Evolutionary conservation across 2,113 vertebrate species (phyloP).

Genomic region (Struthidea cinerea): DNA sequence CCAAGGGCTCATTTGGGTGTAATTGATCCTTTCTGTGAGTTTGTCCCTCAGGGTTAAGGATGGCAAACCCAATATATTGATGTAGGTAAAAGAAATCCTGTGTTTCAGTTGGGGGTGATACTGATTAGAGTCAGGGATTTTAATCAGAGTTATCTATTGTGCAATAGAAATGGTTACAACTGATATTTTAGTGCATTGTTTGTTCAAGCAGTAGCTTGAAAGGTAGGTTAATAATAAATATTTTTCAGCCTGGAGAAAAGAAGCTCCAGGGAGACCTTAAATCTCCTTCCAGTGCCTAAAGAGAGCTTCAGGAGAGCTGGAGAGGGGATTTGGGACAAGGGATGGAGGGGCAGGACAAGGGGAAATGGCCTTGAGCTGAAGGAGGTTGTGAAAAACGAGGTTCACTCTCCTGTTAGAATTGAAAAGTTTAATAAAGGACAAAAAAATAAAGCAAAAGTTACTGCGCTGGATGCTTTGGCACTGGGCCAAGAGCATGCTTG

Average conservation of each 20-base stretch:
- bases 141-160: background rate
- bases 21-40: background rate
- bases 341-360: background rate
- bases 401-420: too few relatives aligned
- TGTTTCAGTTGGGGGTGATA: rapidly evolving
- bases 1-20: background rate
- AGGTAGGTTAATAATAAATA: background rate
- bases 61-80: background rate
- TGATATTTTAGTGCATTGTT: background rate
- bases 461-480: too few relatives aligned
- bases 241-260: background rate
- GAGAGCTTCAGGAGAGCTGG: background rate
- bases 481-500: too few relatives aligned
- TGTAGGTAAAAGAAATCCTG: rapidly evolving
- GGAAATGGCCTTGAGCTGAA: background rate
- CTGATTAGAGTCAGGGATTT: background rate
- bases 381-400: too few relatives aligned
- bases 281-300: background rate
- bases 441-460: too few relatives aligned
- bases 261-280: background rate
- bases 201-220: background rate
- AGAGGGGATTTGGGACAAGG: too few relatives aligned
- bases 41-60: background rate
- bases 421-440: too few relatives aligned
- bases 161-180: rapidly evolving